Conservation (phyloP, 2,797 vertebrate genomes). For the Morus bassanus region DNA sequence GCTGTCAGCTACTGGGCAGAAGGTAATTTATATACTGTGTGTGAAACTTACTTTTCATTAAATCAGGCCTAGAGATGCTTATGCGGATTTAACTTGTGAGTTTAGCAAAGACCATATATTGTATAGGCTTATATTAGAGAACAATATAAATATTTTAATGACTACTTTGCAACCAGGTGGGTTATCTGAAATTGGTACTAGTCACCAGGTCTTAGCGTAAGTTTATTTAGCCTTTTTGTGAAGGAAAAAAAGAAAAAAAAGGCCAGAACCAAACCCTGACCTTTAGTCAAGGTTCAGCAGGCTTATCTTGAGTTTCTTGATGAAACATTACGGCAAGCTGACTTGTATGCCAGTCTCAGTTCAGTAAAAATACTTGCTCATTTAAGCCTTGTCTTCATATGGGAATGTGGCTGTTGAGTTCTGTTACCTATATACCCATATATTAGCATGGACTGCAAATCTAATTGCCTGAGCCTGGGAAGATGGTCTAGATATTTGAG, state of each 20-base stretch:
- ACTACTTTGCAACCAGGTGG: neutral
- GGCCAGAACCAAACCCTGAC: neutral
- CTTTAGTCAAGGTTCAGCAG: neutral
- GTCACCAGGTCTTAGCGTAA: neutral
- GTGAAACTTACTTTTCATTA: slow-evolving; percentile 18
- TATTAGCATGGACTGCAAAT: neutral
- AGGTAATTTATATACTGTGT: slow-evolving; percentile 8
- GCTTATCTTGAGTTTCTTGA: neutral
- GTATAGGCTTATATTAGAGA: neutral
- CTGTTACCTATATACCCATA: neutral
- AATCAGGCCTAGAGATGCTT: neutral
- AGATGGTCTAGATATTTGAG: neutral
- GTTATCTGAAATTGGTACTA: neutral
- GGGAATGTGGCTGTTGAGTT: neutral
- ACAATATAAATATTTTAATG: neutral
- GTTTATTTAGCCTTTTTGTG: neutral
- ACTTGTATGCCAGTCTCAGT: neutral
- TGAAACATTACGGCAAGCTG: neutral
- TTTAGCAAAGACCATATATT: neutral
- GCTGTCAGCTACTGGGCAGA: neutral
- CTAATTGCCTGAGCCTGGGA: neutral
- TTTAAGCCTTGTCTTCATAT: neutral
- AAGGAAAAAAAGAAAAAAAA: neutral
- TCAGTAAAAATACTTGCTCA: neutral
- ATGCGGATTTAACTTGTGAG: neutral